Conservation (phyloP, 2,113 vertebrate species). For the Pavo muticus region DNA sequence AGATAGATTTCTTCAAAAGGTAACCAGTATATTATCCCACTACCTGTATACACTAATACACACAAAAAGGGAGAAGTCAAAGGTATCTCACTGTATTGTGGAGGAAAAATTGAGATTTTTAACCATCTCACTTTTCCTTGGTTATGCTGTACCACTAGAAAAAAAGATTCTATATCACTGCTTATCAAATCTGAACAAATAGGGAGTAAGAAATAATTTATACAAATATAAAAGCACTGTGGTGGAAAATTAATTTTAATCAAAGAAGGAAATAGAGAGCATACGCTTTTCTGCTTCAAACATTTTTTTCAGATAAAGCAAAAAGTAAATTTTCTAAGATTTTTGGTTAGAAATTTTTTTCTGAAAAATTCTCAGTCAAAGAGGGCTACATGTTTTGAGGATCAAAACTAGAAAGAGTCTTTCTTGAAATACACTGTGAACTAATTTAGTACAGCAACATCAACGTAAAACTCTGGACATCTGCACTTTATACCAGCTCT, state of each 20-base stretch:
- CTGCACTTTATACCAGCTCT: not conserved
- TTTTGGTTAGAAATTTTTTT: not conserved
- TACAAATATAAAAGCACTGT: not conserved
- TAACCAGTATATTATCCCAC: not conserved
- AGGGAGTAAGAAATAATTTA: not conserved
- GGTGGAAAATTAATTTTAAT: not conserved
- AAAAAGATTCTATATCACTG: not conserved
- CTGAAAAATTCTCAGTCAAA: not conserved
- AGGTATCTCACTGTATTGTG: not conserved
- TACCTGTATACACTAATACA: not conserved
- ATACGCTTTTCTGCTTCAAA: not conserved
- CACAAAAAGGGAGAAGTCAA: not conserved
- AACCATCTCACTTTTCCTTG: not conserved
- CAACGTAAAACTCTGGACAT: accelerated
- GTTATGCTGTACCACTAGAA: not conserved
- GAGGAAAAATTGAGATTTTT: not conserved
- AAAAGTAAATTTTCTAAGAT: not conserved
- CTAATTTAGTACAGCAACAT: not conserved
- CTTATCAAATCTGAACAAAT: not conserved
- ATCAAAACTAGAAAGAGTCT: not conserved
- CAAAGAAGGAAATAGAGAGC: not conserved
- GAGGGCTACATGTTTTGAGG: not conserved
- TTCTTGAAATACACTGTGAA: not conserved
- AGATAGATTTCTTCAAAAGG: not conserved
- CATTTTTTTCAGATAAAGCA: not conserved